A percentile compares a stretch with the other conserved stretches of the same genome.
Conservation (phyloP, 2,888 invertebrate species). For the Heteromurus nitidus region DNA sequence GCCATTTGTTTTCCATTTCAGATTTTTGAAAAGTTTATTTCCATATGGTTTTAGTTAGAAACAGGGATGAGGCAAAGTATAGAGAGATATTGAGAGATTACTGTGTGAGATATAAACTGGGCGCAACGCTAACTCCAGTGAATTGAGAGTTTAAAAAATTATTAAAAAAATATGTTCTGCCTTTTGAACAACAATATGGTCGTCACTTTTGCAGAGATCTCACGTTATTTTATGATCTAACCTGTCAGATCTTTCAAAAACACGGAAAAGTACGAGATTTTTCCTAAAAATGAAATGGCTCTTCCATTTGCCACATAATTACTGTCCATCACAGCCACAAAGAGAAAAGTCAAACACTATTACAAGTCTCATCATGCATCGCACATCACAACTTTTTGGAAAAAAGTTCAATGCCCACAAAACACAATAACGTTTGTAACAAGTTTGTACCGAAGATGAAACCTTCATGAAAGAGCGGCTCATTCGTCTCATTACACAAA, state of each 20-base stretch:
- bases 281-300: constrained; percentile 11
- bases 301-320: constrained; percentile 41
- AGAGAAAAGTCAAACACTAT: constrained; percentile 3
- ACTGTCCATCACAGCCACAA: constrained; percentile 33
- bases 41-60: constrained; percentile 29
- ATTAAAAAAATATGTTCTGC: too few species aligned
- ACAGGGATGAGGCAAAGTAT: too few species aligned
- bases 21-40: background rate
- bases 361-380: too few species aligned
- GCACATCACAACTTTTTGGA: too few species aligned
- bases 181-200: too few species aligned
- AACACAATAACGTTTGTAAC: background rate
- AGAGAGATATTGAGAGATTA: too few species aligned
- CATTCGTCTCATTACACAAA: too few species aligned
- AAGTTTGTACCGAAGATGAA: background rate
- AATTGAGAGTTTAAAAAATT: too few species aligned
- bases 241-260: background rate
- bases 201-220: too few species aligned
- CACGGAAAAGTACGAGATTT: background rate
- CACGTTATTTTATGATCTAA: background rate
- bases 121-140: too few species aligned
- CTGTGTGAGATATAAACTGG: too few species aligned
- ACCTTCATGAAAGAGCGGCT: background rate
- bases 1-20: constrained; percentile 45
- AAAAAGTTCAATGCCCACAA: constrained; percentile 51